Evolutionary conservation across 2,888 invertebrate species (phyloP).

Genomic region (Sesia apiformis): DNA sequence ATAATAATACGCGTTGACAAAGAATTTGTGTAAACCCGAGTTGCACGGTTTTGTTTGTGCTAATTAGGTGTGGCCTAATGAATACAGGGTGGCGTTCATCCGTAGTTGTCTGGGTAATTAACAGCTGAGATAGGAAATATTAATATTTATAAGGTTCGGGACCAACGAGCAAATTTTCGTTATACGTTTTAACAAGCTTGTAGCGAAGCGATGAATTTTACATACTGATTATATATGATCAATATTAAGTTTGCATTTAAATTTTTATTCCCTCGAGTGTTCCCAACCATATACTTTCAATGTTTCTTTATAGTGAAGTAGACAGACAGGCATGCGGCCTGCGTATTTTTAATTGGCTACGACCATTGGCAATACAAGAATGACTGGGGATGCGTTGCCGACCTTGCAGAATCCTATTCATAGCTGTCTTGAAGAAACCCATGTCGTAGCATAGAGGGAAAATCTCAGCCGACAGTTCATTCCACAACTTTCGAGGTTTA

Average conservation of each 20-base stretch:
- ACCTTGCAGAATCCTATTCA: too few relatives aligned
- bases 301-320: too few relatives aligned
- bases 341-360: too few relatives aligned
- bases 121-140: slow-evolving; percentile 63
- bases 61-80: slow-evolving; percentile 63
- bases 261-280: background rate
- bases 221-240: slow-evolving; percentile 20
- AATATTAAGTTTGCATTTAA: background rate
- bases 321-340: too few relatives aligned
- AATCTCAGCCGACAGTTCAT: too few relatives aligned
- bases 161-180: slow-evolving; percentile 36
- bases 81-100: slow-evolving; percentile 56
- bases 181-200: slow-evolving; percentile 37
- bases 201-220: slow-evolving; percentile 48
- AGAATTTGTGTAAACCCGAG: slow-evolving; percentile 32
- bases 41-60: slow-evolving; percentile 43
- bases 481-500: too few relatives aligned
- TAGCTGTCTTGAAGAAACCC: too few relatives aligned
- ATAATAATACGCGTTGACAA: slow-evolving; percentile 29
- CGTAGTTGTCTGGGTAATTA: slow-evolving; percentile 64
- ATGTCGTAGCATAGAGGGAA: too few relatives aligned
- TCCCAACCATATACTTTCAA: background rate
- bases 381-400: too few relatives aligned
- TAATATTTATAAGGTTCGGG: slow-evolving; percentile 61
- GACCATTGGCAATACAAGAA: too few relatives aligned